These are phyloP conservation scores for Ptilonorhynchus violaceus DNA, from an alignment of 2,113 vertebrate species.

Conservation along the genomic window DNA sequence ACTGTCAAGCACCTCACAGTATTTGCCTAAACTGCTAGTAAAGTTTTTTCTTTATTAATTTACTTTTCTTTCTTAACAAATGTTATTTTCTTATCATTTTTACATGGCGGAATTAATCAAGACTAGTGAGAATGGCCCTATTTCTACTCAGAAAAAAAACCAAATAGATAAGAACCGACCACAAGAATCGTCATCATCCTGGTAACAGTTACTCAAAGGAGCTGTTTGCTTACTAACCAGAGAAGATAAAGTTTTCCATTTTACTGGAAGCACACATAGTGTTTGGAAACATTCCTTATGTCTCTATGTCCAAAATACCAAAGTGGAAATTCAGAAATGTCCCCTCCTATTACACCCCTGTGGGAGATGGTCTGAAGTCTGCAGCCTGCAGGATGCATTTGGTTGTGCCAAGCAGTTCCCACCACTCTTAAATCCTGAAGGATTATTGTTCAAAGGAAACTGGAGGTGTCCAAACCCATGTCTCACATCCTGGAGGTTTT, in stretches of 20 bases:
- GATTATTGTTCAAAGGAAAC: neutral
- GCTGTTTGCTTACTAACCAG: neutral
- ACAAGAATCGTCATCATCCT: neutral
- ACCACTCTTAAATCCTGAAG: neutral
- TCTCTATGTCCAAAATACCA: neutral
- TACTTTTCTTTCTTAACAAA: neutral
- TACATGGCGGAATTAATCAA: neutral
- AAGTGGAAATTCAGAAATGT: neutral
- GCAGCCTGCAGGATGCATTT: neutral
- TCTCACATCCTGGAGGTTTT: neutral
- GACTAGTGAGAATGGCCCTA: neutral
- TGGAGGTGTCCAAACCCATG: neutral
- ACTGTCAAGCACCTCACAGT: neutral
- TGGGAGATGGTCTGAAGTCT: neutral
- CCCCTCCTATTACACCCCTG: neutral
- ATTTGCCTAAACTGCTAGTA: neutral
- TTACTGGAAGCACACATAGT: neutral
- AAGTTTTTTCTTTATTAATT: neutral
- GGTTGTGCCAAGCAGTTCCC: neutral
- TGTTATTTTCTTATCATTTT: neutral
- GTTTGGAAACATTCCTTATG: neutral
- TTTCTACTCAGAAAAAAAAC: neutral
- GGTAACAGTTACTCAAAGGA: neutral
- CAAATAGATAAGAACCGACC: neutral
- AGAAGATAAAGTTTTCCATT: neutral